phyloP scores from a whole-genome alignment of 2,113 vertebrate genomes.

The Ursus arctos region DNA sequence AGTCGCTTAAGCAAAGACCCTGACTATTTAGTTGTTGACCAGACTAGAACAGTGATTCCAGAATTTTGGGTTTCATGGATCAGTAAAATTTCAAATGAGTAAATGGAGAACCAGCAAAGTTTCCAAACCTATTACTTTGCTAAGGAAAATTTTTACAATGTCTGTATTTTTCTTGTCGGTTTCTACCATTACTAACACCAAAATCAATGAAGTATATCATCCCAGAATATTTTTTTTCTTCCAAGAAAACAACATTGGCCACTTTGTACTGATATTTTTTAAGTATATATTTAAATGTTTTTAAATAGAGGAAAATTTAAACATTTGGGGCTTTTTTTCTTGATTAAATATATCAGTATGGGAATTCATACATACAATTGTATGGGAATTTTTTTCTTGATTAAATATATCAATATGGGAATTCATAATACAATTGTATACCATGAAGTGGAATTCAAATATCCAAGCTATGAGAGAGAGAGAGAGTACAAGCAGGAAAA shows the following conservation, averaged over 20 bases:
- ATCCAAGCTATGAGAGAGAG: neutral
- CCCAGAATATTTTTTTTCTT: neutral
- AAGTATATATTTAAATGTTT: neutral
- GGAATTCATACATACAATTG: neutral
- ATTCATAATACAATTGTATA: neutral
- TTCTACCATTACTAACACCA: neutral
- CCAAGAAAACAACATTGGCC: neutral
- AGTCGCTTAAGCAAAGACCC: neutral
- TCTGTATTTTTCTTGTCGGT: neutral
- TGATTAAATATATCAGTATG: neutral
- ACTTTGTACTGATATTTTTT: neutral
- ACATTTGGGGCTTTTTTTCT: neutral
- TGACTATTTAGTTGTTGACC: neutral
- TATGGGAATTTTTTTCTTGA: neutral
- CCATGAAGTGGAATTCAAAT: too few relatives aligned
- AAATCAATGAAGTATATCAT: neutral
- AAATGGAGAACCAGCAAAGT: neutral
- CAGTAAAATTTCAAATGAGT: neutral
- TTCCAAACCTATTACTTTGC: neutral
- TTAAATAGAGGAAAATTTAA: neutral
- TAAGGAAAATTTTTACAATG: neutral
- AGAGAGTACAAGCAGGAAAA: neutral
- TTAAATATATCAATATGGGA: neutral
- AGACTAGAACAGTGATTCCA: neutral
- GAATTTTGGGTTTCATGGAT: neutral